Conservation (phyloP, 2,113 vertebrate species). For the Phaetusa simplex region DNA sequence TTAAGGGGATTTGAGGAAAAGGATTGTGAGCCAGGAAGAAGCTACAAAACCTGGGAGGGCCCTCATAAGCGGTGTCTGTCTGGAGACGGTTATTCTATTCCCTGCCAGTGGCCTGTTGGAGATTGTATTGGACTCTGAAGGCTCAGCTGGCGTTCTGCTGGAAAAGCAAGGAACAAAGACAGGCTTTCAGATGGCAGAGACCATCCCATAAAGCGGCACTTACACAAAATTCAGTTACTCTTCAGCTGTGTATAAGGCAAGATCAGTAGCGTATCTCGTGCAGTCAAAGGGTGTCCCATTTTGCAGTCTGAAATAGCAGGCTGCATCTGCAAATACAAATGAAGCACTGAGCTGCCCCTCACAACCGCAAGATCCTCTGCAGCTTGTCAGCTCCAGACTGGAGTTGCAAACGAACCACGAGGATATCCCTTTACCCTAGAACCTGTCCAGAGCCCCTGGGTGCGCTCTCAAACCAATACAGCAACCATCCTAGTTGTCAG, state of each 20-base stretch:
- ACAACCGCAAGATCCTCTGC: background rate
- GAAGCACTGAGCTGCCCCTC: background rate
- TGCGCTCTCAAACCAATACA: background rate
- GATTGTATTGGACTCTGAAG: background rate
- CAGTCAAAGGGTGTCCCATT: background rate
- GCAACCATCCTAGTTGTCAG: rapidly evolving
- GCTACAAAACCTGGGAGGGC: background rate
- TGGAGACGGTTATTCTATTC: background rate
- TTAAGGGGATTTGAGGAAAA: background rate
- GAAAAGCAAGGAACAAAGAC: slow-evolving; percentile 1
- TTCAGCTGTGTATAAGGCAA: background rate
- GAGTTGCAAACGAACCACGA: background rate
- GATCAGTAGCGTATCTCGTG: background rate
- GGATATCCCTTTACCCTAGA: background rate
- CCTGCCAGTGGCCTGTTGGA: background rate
- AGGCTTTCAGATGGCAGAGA: background rate
- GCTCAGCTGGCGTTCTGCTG: background rate
- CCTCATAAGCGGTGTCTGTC: background rate
- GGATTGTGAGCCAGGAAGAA: background rate
- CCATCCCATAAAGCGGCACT: background rate
- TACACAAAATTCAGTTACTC: background rate
- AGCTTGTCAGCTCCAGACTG: background rate
- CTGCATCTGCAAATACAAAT: background rate
- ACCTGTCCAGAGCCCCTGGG: background rate
- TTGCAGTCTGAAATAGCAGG: background rate